Conservation (phyloP, 2,888 invertebrate species). For the Clunio marinus region DNA sequence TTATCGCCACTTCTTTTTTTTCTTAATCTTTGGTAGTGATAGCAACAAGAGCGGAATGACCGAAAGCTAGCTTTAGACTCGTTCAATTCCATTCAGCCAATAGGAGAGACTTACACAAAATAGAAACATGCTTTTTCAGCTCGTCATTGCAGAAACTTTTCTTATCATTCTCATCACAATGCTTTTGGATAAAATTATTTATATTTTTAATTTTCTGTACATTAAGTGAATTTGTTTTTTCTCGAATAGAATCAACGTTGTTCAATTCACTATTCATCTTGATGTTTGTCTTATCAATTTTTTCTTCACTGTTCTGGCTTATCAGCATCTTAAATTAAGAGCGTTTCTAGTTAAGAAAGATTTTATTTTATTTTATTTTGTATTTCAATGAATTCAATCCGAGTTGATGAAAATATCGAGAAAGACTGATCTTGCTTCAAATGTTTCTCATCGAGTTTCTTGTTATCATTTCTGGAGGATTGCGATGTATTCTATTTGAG, state of each 20-base stretch:
- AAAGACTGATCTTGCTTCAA: background rate
- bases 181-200: background rate
- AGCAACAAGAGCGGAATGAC: background rate
- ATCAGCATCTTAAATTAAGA: conserved; percentile 28
- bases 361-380: background rate
- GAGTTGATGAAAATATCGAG: background rate
- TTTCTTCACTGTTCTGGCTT: conserved; percentile 12
- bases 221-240: background rate
- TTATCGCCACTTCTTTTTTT: too few relatives aligned
- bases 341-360: too few relatives aligned
- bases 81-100: background rate
- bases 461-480: too few relatives aligned
- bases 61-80: background rate
- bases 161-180: background rate
- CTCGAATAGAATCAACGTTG: background rate
- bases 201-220: background rate
- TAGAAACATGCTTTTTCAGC: conserved; percentile 15
- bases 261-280: conserved; percentile 12
- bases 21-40: too few relatives aligned
- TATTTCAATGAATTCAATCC: too few relatives aligned
- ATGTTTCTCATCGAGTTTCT: background rate
- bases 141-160: conserved; percentile 19
- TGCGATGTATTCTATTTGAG: too few relatives aligned
- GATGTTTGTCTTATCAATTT: background rate
- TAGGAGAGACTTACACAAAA: conserved; percentile 15